Evolutionary conservation across 2,113 vertebrate species (phyloP), one percentile per base, ranked within the genome.

Genomic region (Pitta sordida): DNA sequence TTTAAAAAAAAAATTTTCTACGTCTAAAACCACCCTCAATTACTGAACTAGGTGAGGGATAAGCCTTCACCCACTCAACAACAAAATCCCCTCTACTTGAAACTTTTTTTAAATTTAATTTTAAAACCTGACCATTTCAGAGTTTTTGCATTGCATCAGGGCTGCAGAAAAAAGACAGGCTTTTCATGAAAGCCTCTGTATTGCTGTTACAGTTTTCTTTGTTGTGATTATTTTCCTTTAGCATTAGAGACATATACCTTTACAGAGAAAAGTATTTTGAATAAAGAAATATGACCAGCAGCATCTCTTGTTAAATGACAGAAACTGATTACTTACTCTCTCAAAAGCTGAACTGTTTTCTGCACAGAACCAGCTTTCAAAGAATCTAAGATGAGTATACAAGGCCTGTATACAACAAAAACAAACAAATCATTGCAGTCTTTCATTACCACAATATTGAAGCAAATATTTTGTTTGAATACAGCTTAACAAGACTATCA

Each of bases 351-450:
- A 95, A 98, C 98, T 89, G 99, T 98, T 24, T 98, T 98, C 95
- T 99, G 98, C 51, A 99, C 96, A 43, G 98, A 98, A 89, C 97
- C 98, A 23, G 98, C 97, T 97, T 99, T 99, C 83, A 99, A 97
- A 77, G 99, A 99, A 94, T 99, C 99, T 88, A 99, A 98, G 92
- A 99, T 98, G 32, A 99, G 98, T 96, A 99, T 99, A 65, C 99
- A 99, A 30, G 99, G 99, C 93, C 99, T 99, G 90, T 41, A 92
- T 48, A 95, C 26, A 95, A 80, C 18, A 96, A 89, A 58, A 91
- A 86, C 43, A 85, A 48, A 68, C 53, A 94, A 46, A 82, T 68
- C 7, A 87, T 5, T 58, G 56, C 39, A 74, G 43, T 39, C 48
- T 56, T 88, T 53, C 52, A 71, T 37, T 60, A 82, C 22, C 11